Conservation (phyloP, 2,797 vertebrate species). For the Bovichtus diacanthus region DNA sequence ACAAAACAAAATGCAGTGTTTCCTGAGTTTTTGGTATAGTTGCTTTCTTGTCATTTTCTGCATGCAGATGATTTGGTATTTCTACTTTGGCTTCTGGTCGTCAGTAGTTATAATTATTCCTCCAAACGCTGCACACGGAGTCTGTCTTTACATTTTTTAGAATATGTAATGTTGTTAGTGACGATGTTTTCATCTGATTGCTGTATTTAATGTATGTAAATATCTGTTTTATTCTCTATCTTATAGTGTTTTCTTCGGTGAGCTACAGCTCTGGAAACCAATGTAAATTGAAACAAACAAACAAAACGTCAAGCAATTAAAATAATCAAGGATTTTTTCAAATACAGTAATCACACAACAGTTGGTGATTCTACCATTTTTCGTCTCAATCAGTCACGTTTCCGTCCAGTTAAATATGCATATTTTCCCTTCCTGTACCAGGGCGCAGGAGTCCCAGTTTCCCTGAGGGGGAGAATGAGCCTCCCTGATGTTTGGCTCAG, state of each 20-base stretch:
- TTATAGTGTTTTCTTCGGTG: neutral
- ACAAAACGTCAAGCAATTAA: conserved; percentile 20
- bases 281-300: neutral
- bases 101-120: neutral
- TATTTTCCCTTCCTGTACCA: conserved; percentile 55
- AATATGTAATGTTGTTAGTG: neutral
- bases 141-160: neutral
- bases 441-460: conserved; percentile 31
- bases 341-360: neutral
- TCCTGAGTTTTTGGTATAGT: no score
- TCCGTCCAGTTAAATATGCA: conserved; percentile 18
- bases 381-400: conserved; percentile 23
- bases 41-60: neutral
- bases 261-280: neutral
- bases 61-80: neutral
- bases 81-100: neutral
- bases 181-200: neutral
- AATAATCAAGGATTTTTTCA: conserved; percentile 12
- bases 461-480: conserved; percentile 27
- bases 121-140: neutral
- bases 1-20: no score
- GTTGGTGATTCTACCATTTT: conserved; percentile 16
- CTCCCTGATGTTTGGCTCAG: conserved; percentile 13
- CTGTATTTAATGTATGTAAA: neutral
- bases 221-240: neutral